A percentile compares a stretch with the other conserved stretches of the same genome.
phyloP scores from a whole-genome alignment of 2,113 vertebrate species.

The Chascanopsetta lugubris region DNA sequence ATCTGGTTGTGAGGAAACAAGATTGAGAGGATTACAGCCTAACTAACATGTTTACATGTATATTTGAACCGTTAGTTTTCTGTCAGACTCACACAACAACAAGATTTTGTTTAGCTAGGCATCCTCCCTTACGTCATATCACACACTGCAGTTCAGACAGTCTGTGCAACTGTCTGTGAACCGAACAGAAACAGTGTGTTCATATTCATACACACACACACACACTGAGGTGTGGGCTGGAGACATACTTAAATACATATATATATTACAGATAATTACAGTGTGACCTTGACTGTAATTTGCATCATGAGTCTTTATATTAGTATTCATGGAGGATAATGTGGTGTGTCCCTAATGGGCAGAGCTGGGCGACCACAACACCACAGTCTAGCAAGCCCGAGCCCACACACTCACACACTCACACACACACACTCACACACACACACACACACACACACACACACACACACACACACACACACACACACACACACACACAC shows the following conservation, averaged over 20 bases:
- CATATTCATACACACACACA: not conserved
- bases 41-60: too few species aligned
- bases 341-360: conserved; percentile 42
- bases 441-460: too few species aligned
- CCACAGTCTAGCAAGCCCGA: conserved; percentile 25
- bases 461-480: too few species aligned
- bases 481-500: too few species aligned
- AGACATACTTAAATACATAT: conserved; percentile 21
- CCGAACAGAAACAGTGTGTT: conserved; percentile 4
- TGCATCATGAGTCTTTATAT: conserved; percentile 35
- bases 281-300: conserved; percentile 42
- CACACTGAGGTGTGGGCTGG: not conserved
- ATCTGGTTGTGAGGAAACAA: too few species aligned
- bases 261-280: conserved; percentile 26
- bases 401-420: too few species aligned
- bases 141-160: not conserved
- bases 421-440: too few species aligned
- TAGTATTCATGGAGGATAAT: conserved; percentile 48
- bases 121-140: not conserved
- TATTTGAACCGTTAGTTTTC: too few species aligned
- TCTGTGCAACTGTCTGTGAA: not conserved
- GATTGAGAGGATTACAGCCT: too few species aligned
- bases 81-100: too few species aligned
- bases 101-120: not conserved
- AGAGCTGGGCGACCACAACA: conserved; percentile 19